phyloP scores from a whole-genome alignment of 2,113 vertebrate species.

The Kobus ellipsiprymnus region DNA sequence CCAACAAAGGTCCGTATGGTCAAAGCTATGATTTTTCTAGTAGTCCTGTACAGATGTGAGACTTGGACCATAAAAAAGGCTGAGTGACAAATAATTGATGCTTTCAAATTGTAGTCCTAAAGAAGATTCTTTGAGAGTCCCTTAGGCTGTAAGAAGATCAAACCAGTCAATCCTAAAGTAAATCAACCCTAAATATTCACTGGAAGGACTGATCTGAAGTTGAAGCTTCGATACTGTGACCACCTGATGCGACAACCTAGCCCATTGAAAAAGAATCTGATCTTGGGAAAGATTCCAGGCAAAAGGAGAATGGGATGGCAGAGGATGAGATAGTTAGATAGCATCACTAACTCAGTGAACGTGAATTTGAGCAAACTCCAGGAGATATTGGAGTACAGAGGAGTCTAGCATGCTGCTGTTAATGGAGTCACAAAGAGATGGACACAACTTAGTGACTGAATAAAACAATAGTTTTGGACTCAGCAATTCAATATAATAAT shows the following conservation, averaged over 20 bases:
- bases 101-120: not conserved
- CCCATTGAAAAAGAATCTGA: not conserved
- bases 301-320: not conserved
- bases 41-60: not conserved
- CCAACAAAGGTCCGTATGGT: not conserved
- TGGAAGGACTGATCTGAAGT: not conserved
- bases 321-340: not conserved
- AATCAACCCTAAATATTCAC: not conserved
- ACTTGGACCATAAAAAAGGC: not conserved
- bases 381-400: not conserved
- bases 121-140: not conserved
- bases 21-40: not conserved
- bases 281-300: not conserved
- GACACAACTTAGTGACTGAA: not conserved
- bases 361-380: not conserved
- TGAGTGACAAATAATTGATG: not conserved
- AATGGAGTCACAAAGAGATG: not conserved
- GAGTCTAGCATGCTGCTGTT: not conserved
- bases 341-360: not conserved
- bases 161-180: not conserved
- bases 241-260: not conserved
- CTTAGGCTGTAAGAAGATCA: not conserved
- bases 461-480: not conserved
- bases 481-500: not conserved
- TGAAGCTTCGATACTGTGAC: not conserved